Conservation (phyloP, 2,888 invertebrate genomes). For the Hartigia nigra region DNA sequence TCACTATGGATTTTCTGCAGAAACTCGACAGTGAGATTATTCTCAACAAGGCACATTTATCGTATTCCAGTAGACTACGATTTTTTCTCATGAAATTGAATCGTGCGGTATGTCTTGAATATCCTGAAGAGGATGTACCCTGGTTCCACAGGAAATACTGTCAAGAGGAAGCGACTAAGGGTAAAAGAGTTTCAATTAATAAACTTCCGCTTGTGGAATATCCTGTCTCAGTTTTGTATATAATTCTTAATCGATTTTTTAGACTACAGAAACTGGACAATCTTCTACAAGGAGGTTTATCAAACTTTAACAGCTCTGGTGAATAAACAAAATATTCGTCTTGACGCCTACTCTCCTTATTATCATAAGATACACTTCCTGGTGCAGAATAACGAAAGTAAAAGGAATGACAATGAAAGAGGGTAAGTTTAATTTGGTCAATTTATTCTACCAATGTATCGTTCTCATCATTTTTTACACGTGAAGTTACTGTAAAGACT, state of each 20-base stretch:
- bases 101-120: background rate
- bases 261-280: background rate
- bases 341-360: background rate
- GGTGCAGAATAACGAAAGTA: background rate
- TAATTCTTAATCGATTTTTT: background rate
- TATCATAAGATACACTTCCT: background rate
- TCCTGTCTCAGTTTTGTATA: background rate
- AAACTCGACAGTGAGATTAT: background rate
- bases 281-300: background rate
- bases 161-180: background rate
- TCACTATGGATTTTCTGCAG: background rate
- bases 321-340: background rate
- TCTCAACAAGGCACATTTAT: background rate
- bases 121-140: background rate
- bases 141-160: background rate
- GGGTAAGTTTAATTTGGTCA: background rate
- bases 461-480: background rate
- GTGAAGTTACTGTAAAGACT: background rate
- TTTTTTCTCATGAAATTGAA: background rate
- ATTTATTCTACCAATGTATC: background rate
- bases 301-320: background rate
- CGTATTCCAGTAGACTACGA: background rate
- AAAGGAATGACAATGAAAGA: background rate
- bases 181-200: background rate
- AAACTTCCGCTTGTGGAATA: background rate